Percentiles rank a stretch among this genome's conserved stretches.
Evolutionary conservation across 1,140 invertebrate species (phyloP).

Genomic region (Drosophila mauritiana): DNA sequence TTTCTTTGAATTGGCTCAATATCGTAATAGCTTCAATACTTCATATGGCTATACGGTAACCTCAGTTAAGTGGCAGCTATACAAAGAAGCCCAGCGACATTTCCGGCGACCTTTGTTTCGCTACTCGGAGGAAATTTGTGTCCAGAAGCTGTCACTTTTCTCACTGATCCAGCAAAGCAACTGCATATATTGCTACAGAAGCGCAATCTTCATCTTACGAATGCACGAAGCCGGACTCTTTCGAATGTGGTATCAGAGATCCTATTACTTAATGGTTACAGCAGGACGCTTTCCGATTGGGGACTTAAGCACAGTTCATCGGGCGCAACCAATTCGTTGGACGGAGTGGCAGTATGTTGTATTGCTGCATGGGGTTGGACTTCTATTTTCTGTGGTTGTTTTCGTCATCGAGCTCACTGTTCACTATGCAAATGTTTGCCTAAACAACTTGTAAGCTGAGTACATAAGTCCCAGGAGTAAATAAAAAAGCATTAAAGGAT

Average conservation of each 20-base stretch:
- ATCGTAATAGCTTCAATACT: slow-evolving; percentile 28
- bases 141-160: neutral
- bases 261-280: slow-evolving; percentile 33
- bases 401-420: slow-evolving; percentile 33
- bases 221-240: slow-evolving; percentile 22
- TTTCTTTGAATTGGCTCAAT: neutral
- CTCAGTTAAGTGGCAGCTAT: slow-evolving; percentile 13
- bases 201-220: neutral
- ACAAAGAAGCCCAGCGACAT: slow-evolving; percentile 12
- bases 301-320: slow-evolving; percentile 14
- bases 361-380: slow-evolving; percentile 11
- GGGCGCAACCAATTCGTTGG: slow-evolving; percentile 5
- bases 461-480: neutral
- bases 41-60: slow-evolving; percentile 40
- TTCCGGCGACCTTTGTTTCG: slow-evolving; percentile 47
- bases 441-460: slow-evolving; percentile 11
- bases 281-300: slow-evolving; percentile 7
- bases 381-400: neutral
- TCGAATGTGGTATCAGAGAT: neutral
- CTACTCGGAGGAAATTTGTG: slow-evolving; percentile 38
- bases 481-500: neutral
- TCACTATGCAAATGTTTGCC: slow-evolving; percentile 47
- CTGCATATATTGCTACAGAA: slow-evolving; percentile 17
- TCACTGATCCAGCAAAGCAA: slow-evolving; percentile 27
- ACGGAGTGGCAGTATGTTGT: slow-evolving; percentile 13